A percentile compares a stretch with the other conserved stretches of the same genome.
These are phyloP conservation scores for Varroa destructor DNA, from an alignment of 1,140 invertebrate genomes.

Conservation along the genomic window DNA sequence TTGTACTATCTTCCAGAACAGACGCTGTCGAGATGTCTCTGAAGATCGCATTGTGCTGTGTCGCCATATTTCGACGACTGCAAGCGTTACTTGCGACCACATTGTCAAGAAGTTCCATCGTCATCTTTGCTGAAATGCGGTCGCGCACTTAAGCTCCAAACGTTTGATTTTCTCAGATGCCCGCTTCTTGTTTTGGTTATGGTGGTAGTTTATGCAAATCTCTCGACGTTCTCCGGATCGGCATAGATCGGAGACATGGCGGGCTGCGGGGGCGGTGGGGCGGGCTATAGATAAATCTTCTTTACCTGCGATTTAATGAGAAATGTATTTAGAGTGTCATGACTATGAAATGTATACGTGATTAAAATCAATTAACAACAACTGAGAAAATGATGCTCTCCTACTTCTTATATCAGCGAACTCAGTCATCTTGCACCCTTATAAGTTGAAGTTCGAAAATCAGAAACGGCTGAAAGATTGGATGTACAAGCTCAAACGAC, in stretches of 20 bases:
- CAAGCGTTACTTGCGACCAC: not conserved
- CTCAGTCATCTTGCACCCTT: no score
- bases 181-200: not conserved
- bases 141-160: not conserved
- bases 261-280: conserved; percentile 25
- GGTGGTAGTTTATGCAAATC: not conserved
- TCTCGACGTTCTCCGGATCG: conserved; percentile 27
- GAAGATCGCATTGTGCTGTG: not conserved
- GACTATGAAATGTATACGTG: not conserved
- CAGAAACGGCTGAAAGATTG: no score
- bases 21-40: no score
- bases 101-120: not conserved
- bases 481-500: no score
- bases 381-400: no score
- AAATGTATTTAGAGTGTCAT: not conserved
- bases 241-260: conserved; percentile 27
- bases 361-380: not conserved
- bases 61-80: not conserved
- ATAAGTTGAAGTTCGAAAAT: no score
- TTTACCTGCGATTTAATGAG: not conserved
- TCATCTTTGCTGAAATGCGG: not conserved
- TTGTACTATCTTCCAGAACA: no score
- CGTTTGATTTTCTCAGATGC: not conserved
- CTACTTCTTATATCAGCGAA: no score
- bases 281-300: conserved; percentile 27